Base-by-base conservation (phyloP, 1,140 invertebrate genomes). In the Eufriesea mexicana region DNA sequence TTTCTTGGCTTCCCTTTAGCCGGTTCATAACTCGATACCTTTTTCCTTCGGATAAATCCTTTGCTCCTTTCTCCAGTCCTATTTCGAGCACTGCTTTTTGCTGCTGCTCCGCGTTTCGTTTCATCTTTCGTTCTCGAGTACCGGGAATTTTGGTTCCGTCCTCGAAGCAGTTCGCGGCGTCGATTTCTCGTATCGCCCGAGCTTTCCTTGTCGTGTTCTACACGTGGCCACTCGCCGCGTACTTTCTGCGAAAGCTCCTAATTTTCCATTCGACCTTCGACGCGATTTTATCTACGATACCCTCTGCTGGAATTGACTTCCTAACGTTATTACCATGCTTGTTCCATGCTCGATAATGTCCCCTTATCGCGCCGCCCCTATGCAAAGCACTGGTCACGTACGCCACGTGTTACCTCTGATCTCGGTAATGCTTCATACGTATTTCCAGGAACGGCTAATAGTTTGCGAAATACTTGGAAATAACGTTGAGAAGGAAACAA, bases 321-420 rank as follows among this genome's bases (percentile, higher is more conserved):
- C 20, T 47, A n/a, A 25, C 68, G 14, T 62, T 72, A 72, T 72
- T 72, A 45, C 28, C 54, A 8, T 49, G 47, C 25, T 79, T 51
- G 23, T 49, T n/a, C 51, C 25, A 61, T 57, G 51, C 42, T 28
- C 55, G 25, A 14, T 68, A 62, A 57, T 62, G n/a, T 54, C 59
- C 7, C 18, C 55, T 73, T 79, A 79, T 79, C 78, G 68, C 35
- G 12, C 62, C 23, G n/a, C 18, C 20, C 7, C 28, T 79, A 59
- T 72, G 54, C 47, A 62, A 66, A 78, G 9, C 42, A 67, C n/a
- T n/a, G 7, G 28, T 51, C 64, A 47, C 45, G 45, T 51, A 25
- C 16, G 20, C 7, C 47, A n/a, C n/a, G 35, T n/a, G 64, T 45
- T 67, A 67, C 2, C 64, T 18, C 45, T n/a, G 20, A 14, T n/a